Evolutionary conservation across 2,888 invertebrate genomes (phyloP).

Genomic region (Thecocarcelia acutangulata): DNA sequence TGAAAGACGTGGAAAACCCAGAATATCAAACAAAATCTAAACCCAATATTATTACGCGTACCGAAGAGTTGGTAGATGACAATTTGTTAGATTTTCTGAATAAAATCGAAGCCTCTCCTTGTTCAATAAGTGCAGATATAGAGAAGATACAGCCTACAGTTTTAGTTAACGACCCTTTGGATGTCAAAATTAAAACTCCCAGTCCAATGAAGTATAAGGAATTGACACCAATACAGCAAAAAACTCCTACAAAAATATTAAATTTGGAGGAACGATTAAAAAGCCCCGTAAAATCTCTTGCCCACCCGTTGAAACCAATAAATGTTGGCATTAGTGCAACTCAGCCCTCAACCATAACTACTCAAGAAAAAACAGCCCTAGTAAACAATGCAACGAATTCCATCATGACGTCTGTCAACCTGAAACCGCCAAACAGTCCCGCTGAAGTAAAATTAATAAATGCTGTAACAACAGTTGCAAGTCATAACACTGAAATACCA

Average conservation of each 20-base stretch:
- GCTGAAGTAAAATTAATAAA: conserved; percentile 16
- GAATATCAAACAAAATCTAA: conserved; percentile 58
- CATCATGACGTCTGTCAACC: conserved; percentile 24
- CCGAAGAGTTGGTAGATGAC: conserved; percentile 73
- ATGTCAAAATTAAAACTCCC: conserved; percentile 55
- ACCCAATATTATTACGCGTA: conserved; percentile 72
- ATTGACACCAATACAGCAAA: not conserved
- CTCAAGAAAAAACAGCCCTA: conserved; percentile 1
- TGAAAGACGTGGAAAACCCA: not conserved
- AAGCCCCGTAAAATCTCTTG: not conserved
- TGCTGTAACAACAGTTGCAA: not conserved
- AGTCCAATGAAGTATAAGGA: conserved; percentile 53
- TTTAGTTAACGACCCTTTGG: conserved; percentile 73
- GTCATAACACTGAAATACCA: conserved; percentile 27
- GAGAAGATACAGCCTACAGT: conserved; percentile 81
- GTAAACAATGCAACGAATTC: conserved; percentile 27
- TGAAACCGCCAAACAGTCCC: conserved; percentile 3
- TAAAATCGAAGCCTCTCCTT: conserved; percentile 74
- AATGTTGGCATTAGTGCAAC: not conserved
- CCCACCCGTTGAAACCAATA: not conserved
- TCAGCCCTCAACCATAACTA: not conserved
- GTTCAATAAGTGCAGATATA: conserved; percentile 76
- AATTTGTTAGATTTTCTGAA: conserved; percentile 77
- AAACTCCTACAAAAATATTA: conserved; percentile 10
- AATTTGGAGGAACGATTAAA: not conserved